Evolutionary conservation across 2,797 vertebrate genomes (phyloP).

Genomic region (Lacerta agilis): DNA sequence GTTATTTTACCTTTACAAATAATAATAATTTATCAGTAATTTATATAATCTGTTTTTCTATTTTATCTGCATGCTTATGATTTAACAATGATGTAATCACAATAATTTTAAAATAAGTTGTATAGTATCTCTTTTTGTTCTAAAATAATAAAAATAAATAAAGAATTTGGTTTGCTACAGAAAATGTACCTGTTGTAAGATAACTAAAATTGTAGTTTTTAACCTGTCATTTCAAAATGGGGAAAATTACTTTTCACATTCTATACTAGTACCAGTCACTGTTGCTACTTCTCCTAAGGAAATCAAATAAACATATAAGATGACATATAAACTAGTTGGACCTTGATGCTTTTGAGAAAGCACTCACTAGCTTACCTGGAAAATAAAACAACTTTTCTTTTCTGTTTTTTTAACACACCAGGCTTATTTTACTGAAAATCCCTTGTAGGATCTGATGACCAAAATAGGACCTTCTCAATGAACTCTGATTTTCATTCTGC

Average conservation of each 20-base stretch:
- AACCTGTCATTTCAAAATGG: not conserved
- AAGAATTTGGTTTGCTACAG: conserved; percentile 32
- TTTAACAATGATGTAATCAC: conserved; percentile 24
- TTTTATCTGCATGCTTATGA: conserved; percentile 7
- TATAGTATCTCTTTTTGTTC: conserved; percentile 27
- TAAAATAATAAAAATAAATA: conserved; percentile 49
- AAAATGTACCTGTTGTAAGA: conserved; percentile 40
- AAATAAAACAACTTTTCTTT: conserved; percentile 13
- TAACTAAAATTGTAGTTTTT: not conserved
- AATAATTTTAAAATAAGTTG: conserved; percentile 10
- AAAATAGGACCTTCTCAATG: not conserved
- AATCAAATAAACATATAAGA: conserved; percentile 3
- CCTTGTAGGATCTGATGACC: not conserved
- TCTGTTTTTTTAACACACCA: not conserved
- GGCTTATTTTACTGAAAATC: conserved; percentile 11
- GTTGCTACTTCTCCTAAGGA: not conserved
- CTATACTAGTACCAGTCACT: not conserved
- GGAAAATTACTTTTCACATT: not conserved
- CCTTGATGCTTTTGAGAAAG: not conserved
- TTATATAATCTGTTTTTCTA: conserved; percentile 24
- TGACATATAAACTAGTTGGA: not conserved
- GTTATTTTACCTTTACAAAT: conserved; percentile 8
- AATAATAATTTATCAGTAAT: conserved; percentile 19
- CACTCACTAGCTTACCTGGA: not conserved
- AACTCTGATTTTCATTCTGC: not conserved